Conservation (phyloP, 2,113 vertebrate species). For the Dipodomys merriami region DNA sequence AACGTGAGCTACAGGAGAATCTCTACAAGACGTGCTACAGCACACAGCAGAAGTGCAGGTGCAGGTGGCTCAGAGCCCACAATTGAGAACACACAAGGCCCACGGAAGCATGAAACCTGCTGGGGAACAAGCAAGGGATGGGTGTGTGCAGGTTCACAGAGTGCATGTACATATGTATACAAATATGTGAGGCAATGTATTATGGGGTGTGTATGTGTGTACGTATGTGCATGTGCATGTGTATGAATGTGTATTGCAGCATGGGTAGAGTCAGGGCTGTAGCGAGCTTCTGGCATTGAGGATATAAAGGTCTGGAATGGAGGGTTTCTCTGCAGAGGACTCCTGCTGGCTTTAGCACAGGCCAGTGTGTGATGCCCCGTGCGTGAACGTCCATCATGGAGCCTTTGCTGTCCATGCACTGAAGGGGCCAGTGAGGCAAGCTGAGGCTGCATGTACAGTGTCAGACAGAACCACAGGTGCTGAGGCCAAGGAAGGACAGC, state of each 20-base stretch:
- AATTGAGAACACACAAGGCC: not conserved
- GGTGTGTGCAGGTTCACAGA: no score
- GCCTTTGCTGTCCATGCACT: not conserved
- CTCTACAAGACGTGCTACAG: not conserved
- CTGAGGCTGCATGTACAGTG: not conserved
- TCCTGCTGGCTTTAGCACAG: not conserved
- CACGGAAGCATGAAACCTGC: not conserved
- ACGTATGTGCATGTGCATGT: no score
- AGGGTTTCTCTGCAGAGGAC: not conserved
- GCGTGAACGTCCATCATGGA: no score
- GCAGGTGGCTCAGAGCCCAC: not conserved
- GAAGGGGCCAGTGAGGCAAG: not conserved
- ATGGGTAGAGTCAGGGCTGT: no score
- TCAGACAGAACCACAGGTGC: not conserved
- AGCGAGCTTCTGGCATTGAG: rapidly evolving
- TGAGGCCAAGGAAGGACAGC: no score
- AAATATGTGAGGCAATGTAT: no score
- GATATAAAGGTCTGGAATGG: no score
- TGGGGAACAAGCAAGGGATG: not conserved
- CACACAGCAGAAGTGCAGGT: not conserved
- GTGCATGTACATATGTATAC: no score
- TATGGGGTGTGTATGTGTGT: no score
- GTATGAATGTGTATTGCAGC: no score
- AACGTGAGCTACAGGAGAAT: no score
- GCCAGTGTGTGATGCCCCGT: not conserved